Percentiles rank a stretch among this genome's conserved stretches.
Evolutionary conservation across 2,113 vertebrate species (phyloP).

Genomic region (Oryzias melastigma): DNA sequence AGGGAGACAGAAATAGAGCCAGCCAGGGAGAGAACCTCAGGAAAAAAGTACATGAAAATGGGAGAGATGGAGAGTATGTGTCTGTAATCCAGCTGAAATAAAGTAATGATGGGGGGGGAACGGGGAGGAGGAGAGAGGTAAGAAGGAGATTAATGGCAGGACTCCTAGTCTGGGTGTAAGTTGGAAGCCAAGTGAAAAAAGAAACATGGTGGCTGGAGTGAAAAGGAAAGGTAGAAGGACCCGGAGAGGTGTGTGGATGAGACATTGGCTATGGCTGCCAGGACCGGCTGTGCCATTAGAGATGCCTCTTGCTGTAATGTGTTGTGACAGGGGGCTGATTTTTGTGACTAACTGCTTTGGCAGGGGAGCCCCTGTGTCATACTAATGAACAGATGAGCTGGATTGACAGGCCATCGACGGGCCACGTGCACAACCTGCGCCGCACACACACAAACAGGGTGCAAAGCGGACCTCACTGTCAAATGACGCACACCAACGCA

Average conservation of each 20-base stretch:
- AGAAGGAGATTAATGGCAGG: constrained; percentile 37
- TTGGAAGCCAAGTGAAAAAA: constrained; percentile 26
- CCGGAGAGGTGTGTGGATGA: constrained; percentile 19
- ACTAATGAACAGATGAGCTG: constrained; percentile 74
- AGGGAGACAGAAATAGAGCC: constrained; percentile 52
- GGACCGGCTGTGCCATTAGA: constrained; percentile 56
- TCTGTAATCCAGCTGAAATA: constrained; percentile 39
- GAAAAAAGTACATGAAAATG: constrained; percentile 30
- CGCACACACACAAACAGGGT: constrained; percentile 14
- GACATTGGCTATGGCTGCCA: constrained; percentile 59
- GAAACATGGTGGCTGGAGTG: constrained; percentile 12
- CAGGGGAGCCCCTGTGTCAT: constrained; percentile 74
- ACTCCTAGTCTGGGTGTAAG: constrained; percentile 25
- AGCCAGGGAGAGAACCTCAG: constrained; percentile 24
- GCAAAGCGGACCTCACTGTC: constrained; percentile 27
- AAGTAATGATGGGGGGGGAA: constrained; percentile 22
- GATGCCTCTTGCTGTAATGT: constrained; percentile 72
- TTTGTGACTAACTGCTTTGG: constrained; percentile 80
- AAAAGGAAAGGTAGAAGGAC: constrained; percentile 31
- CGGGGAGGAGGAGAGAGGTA: constrained; percentile 4
- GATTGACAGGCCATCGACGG: constrained; percentile 56
- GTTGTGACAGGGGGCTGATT: constrained; percentile 78
- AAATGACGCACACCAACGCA: constrained; percentile 20
- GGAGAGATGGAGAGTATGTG: constrained; percentile 24
- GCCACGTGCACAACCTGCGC: constrained; percentile 20